Conservation (phyloP, 2,888 invertebrate genomes). For the Lysandra bellargus region DNA sequence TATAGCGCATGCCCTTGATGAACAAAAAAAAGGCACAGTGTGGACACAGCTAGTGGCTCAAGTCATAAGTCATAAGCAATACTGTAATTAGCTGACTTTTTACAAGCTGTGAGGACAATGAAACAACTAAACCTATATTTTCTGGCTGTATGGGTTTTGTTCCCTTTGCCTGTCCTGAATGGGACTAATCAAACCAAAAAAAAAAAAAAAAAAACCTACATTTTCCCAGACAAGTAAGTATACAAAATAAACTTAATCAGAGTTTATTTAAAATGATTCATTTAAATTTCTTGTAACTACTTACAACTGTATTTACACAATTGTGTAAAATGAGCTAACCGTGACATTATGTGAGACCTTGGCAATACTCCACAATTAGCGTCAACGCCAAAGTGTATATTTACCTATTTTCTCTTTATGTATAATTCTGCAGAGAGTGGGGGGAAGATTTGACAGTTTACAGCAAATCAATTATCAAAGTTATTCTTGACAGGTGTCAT, state of each 20-base stretch:
- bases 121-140: neutral
- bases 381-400: conserved; percentile 50
- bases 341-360: conserved; percentile 71
- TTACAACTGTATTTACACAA: conserved; percentile 33
- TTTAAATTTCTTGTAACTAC: neutral
- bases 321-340: conserved; percentile 47
- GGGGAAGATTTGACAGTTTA: neutral
- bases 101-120: too few relatives aligned
- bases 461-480: neutral
- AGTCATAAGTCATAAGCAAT: too few relatives aligned
- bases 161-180: too few relatives aligned
- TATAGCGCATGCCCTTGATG: too few relatives aligned
- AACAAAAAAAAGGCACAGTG: too few relatives aligned
- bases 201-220: neutral
- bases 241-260: conserved; percentile 32
- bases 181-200: too few relatives aligned
- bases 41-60: too few relatives aligned
- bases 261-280: neutral
- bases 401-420: conserved; percentile 44
- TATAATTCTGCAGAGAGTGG: conserved; percentile 38
- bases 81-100: too few relatives aligned
- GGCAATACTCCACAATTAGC: conserved; percentile 73
- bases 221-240: neutral
- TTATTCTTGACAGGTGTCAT: conserved; percentile 3
- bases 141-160: neutral